Evolutionary conservation across 2,888 invertebrate genomes (phyloP), one percentile per base, ranked within the genome.

Genomic region (Yponomeuta plumbellus): DNA sequence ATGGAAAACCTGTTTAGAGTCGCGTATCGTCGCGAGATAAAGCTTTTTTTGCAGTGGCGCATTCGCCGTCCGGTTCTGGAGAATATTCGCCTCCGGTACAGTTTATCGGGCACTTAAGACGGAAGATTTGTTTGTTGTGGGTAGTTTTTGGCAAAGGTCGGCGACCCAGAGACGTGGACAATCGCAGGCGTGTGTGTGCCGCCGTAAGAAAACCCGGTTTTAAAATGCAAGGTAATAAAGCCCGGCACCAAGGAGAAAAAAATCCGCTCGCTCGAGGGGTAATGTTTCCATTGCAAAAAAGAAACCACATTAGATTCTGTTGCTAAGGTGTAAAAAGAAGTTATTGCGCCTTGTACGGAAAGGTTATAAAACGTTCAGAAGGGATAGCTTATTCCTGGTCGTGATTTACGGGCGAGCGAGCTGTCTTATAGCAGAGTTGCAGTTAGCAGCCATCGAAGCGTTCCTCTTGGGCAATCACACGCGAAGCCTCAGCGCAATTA

Each of bases 391-490:
- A 52, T 52, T 52, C 44, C 44, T 52, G 13, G 44, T 52, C 17
- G 44, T 52, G 44, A 52, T 52, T 52, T 52, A 52, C 44, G 17
- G 44, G 44, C 44, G 44, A 52, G 44, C 44, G 44, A 52, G 1
- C 44, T 52, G 17, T 52, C 10, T 17, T 52, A 52, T 52, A 17
- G 13, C 44, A 17, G 44, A 52, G 44, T 17, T 52, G 44, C 13
- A 52, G 34, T 34, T 44, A 52, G 40, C 26, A 22, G 57, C 40
- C 34, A 63, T 75, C 72, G 72, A 10, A 34, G 34, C 10, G 86
- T 86, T 86, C 83, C 76, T 69, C 72, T 77, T 83, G 86, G 80
- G 82, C 82, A 79, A 76, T 78, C 86, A 85, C 73, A 82, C 78
- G 84, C 70, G 76, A 80, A 85, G 75, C 68, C 44, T 13, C 77